phyloP scores from a whole-genome alignment of 2,888 invertebrate species.

The Nephrotoma appendiculata region DNA sequence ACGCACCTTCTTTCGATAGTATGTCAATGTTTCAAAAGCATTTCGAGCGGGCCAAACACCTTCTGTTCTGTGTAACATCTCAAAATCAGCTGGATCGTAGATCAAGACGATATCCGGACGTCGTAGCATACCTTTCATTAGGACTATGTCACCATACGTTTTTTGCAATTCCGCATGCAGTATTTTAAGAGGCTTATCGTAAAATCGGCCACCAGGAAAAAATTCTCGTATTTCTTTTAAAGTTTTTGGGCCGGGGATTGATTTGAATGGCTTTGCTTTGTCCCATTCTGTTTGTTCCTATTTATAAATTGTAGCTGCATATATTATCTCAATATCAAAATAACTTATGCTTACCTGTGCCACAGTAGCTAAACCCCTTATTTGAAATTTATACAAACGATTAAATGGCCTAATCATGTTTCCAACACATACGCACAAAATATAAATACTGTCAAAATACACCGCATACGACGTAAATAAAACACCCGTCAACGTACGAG shows the following conservation, averaged over 20 bases:
- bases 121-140: neutral
- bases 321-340: too few relatives aligned
- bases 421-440: too few relatives aligned
- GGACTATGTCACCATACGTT: neutral
- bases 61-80: conserved; percentile 24
- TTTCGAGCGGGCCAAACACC: conserved; percentile 33
- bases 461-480: too few relatives aligned
- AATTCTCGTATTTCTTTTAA: conserved; percentile 1
- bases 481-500: too few relatives aligned
- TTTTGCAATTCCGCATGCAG: neutral
- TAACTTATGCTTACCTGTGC: too few relatives aligned
- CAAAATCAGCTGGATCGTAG: conserved; percentile 1
- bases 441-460: too few relatives aligned
- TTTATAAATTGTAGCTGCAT: neutral
- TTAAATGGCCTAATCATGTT: too few relatives aligned
- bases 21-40: conserved; percentile 25
- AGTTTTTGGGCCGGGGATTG: neutral
- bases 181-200: neutral
- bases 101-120: neutral
- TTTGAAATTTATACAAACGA: too few relatives aligned
- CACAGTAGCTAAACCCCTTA: too few relatives aligned
- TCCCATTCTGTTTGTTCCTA: neutral
- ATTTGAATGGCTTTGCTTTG: neutral
- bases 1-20: conserved; percentile 26
- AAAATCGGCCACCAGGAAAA: neutral